Base-by-base conservation (phyloP, 2,888 invertebrate species). In the Atethmia centrago region DNA sequence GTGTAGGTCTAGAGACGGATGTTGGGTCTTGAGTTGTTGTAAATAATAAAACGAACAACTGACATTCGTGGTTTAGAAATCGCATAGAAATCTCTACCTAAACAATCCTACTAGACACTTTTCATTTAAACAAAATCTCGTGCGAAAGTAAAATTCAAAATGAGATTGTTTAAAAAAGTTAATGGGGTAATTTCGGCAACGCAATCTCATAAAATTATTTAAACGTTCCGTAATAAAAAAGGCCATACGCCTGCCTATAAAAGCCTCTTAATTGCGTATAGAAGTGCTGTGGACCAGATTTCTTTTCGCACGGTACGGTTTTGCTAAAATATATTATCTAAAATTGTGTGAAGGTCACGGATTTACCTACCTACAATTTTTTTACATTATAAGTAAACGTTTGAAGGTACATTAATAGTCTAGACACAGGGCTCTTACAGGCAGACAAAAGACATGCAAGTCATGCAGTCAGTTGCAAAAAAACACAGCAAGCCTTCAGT, bases 181-280 rank as follows among this genome's bases (percentile, higher is more conserved):
- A 94, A 93, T 93, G 90, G 92, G 92, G 93, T 92, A 93, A 93
- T 94, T 95, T 93, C 90, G 91, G 91, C 86, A 89, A 93, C 90
- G 93, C 92, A 94, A 94, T 94, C 94, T 92, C 94, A 93, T 95
- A 94, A 95, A 95, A 94, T 94, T 94, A 95, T 95, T 95, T 94
- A 94, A 95, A 94, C 93, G 93, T 90, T 91, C 91, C 77, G 93
- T 91, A 94, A 94, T 95, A 94, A 94, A 94, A 80, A 94, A 92
- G 92, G 93, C 91, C 93, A 92, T 93, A 93, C 93, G 89, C 88
- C 89, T 84, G 86, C 91, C 93, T 90, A 93, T 94, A 94, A 95
- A 94, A 89, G 90, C 86, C 81, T 91, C 91, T 93, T 94, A 94
- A 94, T 94, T 94, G 92, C 92, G 90, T 91, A 89, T 90, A 89